Percentiles rank a stretch among this genome's conserved stretches.
Conservation (phyloP, 2,888 invertebrate species). For the Hemaris fuciformis region DNA sequence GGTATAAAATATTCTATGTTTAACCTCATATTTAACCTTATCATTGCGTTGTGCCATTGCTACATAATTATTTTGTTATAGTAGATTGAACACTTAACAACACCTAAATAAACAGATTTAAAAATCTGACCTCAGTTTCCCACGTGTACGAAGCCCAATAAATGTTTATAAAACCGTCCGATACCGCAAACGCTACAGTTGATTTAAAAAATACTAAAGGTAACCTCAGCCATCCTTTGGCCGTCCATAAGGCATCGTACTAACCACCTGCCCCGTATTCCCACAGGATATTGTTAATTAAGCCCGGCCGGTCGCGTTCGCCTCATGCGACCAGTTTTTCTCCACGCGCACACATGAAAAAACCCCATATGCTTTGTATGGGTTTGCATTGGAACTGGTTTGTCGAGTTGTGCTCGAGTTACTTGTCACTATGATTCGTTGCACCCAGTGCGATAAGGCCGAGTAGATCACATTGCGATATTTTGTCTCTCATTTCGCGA, state of each 20-base stretch:
- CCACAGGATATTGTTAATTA: conserved; percentile 21
- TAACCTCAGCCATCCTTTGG: not conserved
- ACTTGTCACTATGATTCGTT: not conserved
- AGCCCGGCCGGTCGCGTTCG: conserved; percentile 13
- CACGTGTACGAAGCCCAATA: not conserved
- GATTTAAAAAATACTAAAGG: not conserved
- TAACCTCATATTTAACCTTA: too few species aligned
- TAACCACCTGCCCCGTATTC: conserved; percentile 23
- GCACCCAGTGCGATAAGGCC: too few species aligned
- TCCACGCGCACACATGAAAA: not conserved
- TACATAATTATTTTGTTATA: too few species aligned
- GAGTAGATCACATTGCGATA: too few species aligned
- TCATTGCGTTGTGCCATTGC: too few species aligned
- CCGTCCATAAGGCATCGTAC: not conserved
- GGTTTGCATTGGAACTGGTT: not conserved
- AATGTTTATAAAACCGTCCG: too few species aligned
- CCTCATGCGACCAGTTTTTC: conserved; percentile 14
- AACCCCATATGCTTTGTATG: conserved; percentile 6
- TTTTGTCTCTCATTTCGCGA: too few species aligned
- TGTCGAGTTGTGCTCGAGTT: not conserved
- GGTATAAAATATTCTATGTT: too few species aligned
- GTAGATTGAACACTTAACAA: too few species aligned
- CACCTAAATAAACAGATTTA: not conserved
- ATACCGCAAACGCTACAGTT: too few species aligned
- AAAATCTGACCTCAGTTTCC: not conserved